A percentile compares a stretch with the other conserved stretches of the same genome.
Conservation (phyloP, 1,140 invertebrate genomes). For the Heliothis virescens region DNA sequence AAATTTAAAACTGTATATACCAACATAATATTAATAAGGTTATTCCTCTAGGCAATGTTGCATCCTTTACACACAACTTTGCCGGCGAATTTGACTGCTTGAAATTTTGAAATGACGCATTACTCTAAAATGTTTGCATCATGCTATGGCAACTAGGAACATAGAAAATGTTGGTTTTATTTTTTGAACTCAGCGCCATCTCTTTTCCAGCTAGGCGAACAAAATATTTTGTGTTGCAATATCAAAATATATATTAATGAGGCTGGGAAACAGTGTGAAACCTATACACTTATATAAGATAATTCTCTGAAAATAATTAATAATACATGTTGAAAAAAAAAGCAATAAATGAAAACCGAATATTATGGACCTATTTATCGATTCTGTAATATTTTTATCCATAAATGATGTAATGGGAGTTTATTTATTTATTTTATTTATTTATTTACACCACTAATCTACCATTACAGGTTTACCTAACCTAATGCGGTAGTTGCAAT, state of each 20-base stretch:
- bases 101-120: no score
- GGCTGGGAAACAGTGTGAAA: constrained; percentile 7
- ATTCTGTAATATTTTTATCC: constrained; percentile 1
- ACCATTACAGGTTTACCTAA: no score
- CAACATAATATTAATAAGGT: no score
- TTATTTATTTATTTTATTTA: no score
- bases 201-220: constrained; percentile 4
- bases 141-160: constrained; percentile 16
- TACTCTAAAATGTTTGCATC: neutral
- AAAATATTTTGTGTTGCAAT: constrained; percentile 13
- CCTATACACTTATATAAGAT: constrained; percentile 4
- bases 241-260: constrained; percentile 15
- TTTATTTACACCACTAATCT: no score
- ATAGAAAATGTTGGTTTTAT: constrained; percentile 4
- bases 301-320: neutral
- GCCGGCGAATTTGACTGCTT: no score
- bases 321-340: constrained; percentile 8
- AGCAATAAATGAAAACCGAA: neutral
- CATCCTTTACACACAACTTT: no score
- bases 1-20: no score
- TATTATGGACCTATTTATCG: constrained; percentile 3
- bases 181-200: constrained; percentile 3
- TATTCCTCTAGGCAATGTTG: no score
- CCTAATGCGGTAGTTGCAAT: constrained; percentile 13
- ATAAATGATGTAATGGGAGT: constrained; percentile 3